These are phyloP conservation scores for Cremastinae sp. DNA, from an alignment of 2,888 invertebrate species.

Conservation along the genomic window DNA sequence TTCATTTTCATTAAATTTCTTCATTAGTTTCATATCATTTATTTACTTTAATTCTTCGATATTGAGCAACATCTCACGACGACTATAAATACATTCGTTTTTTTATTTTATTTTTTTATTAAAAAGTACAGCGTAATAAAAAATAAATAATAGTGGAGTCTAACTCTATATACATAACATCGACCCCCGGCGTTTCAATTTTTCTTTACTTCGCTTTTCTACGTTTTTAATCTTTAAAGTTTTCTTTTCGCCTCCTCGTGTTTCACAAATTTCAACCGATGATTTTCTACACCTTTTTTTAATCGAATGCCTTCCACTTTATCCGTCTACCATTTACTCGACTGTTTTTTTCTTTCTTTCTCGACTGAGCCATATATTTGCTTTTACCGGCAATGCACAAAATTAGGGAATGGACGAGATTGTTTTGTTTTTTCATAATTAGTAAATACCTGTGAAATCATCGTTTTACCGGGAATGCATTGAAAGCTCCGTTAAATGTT, in stretches of 20 bases:
- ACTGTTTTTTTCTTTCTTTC: neutral
- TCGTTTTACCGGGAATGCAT: neutral
- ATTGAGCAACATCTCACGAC: slow-evolving; percentile 54
- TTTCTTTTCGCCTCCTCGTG: slow-evolving; percentile 25
- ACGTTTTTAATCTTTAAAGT: slow-evolving; percentile 40
- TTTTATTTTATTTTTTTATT: slow-evolving; percentile 65
- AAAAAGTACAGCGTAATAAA: slow-evolving; percentile 68
- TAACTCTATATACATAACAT: slow-evolving; percentile 71
- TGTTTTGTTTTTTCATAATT: neutral
- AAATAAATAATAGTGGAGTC: slow-evolving; percentile 73
- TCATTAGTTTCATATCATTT: slow-evolving; percentile 17
- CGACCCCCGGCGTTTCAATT: slow-evolving; percentile 61
- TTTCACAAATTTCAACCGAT: slow-evolving; percentile 31
- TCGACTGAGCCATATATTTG: slow-evolving; percentile 8
- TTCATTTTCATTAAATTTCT: slow-evolving; percentile 12
- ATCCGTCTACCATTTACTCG: slow-evolving; percentile 14
- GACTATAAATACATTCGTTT: slow-evolving; percentile 65
- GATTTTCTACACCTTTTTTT: slow-evolving; percentile 2
- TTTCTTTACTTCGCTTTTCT: slow-evolving; percentile 24
- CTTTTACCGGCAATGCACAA: slow-evolving; percentile 16
- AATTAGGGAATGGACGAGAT: neutral
- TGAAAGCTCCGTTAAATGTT: slow-evolving; percentile 30
- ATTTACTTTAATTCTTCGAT: slow-evolving; percentile 31
- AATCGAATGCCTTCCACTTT: neutral
- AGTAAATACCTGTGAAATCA: neutral